Conservation (phyloP, 2,113 vertebrate species). For the Anthoscopus minutus region DNA sequence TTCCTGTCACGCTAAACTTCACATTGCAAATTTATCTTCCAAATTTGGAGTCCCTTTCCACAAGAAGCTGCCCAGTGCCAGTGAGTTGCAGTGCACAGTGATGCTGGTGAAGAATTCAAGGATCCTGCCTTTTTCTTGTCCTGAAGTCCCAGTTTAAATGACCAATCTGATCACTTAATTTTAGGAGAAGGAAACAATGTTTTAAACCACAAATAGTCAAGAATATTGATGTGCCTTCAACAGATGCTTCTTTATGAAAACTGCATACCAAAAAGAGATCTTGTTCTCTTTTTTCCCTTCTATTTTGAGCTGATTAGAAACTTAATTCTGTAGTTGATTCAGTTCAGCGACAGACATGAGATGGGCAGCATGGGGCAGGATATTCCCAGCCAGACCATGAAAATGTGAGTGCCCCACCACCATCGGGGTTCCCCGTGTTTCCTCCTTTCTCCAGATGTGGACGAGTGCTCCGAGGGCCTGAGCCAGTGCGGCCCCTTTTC, state of each 20-base stretch:
- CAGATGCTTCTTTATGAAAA: not conserved
- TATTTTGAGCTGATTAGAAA: conserved; percentile 53
- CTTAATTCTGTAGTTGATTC: conserved; percentile 64
- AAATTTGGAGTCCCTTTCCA: not conserved
- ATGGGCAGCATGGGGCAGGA: not conserved
- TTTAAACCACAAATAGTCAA: not conserved
- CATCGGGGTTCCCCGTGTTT: not conserved
- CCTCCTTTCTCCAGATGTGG: conserved; percentile 71
- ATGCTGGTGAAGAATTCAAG: not conserved
- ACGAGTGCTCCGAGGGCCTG: conserved; percentile 79
- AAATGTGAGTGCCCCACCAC: not conserved
- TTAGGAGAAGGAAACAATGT: not conserved
- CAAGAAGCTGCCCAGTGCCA: not conserved
- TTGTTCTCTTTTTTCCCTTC: not conserved
- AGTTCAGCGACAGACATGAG: not conserved
- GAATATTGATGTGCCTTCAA: not conserved
- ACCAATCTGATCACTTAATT: not conserved
- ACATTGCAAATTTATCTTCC: not conserved
- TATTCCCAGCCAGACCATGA: rapidly evolving
- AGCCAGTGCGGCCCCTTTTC: conserved; percentile 76
- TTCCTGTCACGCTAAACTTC: not conserved
- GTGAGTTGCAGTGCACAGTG: not conserved
- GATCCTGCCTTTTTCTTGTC: not conserved
- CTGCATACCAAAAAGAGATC: not conserved
- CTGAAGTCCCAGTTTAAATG: not conserved